These are phyloP conservation scores for Brachionus rotundiformis DNA, from an alignment of 1,140 invertebrate genomes.

Conservation along the genomic window DNA sequence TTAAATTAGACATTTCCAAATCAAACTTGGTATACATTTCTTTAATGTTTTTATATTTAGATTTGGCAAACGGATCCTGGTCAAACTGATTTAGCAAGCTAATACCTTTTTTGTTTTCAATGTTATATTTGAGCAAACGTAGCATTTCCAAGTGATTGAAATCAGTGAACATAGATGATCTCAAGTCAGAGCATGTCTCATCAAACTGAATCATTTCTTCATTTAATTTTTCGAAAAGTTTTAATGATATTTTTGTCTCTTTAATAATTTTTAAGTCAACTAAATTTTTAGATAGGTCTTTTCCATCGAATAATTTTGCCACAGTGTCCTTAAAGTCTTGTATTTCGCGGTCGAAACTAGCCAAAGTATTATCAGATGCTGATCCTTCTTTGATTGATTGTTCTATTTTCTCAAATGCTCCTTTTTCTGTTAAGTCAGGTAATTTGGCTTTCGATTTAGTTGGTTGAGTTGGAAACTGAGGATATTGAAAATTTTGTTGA, in stretches of 20 bases:
- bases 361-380: neutral
- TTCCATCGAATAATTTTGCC: constrained; percentile 2
- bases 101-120: constrained; percentile 31
- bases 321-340: constrained; percentile 26
- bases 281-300: constrained; percentile 5
- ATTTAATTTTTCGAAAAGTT: neutral
- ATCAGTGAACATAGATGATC: neutral
- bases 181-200: neutral
- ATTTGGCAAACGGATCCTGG: neutral
- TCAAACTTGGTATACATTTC: constrained; percentile 8
- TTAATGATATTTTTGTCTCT: neutral
- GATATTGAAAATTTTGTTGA: neutral
- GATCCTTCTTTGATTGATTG: too few species aligned
- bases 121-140: constrained; percentile 8
- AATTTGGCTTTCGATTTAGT: neutral
- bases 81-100: constrained; percentile 33
- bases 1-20: neutral
- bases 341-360: neutral
- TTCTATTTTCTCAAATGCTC: neutral
- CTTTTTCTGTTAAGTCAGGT: neutral
- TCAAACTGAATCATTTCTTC: neutral
- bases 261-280: constrained; percentile 9
- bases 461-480: neutral
- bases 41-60: constrained; percentile 34
- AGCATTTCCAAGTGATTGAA: constrained; percentile 46